A percentile compares a stretch with the other conserved stretches of the same genome.
Conservation (phyloP, 1,140 invertebrate species). For the Anoplophora glabripennis region DNA sequence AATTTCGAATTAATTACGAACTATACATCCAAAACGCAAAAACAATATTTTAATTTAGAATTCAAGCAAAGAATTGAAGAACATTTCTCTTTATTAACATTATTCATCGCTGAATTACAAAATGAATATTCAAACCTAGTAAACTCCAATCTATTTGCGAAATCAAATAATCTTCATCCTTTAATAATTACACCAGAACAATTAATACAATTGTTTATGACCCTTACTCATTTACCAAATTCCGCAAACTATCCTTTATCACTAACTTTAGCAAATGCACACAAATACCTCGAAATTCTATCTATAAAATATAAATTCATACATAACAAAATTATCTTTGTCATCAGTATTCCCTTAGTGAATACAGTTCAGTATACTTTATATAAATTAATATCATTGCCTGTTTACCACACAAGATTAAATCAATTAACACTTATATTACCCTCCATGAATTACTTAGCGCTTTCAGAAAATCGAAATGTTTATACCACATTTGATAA, state of each 20-base stretch:
- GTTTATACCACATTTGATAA: background rate
- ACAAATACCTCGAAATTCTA: background rate
- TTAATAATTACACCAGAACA: constrained; percentile 4
- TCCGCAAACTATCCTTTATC: background rate
- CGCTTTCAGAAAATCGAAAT: background rate
- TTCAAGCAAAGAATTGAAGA: constrained; percentile 14
- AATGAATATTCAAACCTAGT: constrained; percentile 10
- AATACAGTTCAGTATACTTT: background rate
- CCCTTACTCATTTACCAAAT: background rate
- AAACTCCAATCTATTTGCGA: constrained; percentile 21
- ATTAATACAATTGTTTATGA: background rate
- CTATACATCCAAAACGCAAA: background rate
- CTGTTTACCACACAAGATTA: background rate
- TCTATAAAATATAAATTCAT: background rate
- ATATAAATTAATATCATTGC: background rate
- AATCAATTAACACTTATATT: background rate
- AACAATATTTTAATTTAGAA: constrained; percentile 13
- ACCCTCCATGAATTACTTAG: background rate
- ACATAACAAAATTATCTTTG: background rate
- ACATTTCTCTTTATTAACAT: constrained; percentile 20
- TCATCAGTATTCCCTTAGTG: background rate
- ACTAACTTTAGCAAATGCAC: no score
- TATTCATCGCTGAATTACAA: constrained; percentile 12
- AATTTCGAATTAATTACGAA: constrained; percentile 16
- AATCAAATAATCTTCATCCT: constrained; percentile 23